A percentile compares a stretch with the other conserved stretches of the same genome.
Conservation (phyloP, 2,113 vertebrate genomes). For the Bostrychus sinensis region DNA sequence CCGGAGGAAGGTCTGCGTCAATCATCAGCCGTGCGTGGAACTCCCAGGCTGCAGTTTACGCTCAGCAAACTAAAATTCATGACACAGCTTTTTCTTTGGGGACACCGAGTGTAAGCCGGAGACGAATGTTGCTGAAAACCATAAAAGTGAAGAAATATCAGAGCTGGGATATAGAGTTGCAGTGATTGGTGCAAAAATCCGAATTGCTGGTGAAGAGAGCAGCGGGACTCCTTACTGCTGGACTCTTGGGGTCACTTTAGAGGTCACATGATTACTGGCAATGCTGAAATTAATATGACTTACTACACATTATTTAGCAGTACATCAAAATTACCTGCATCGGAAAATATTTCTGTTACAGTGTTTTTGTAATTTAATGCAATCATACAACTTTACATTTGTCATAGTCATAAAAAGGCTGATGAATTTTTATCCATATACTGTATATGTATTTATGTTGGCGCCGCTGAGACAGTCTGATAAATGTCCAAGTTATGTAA, state of each 20-base stretch:
- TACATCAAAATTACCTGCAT: constrained; percentile 1
- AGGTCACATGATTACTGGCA: neutral
- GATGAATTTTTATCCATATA: constrained; percentile 4
- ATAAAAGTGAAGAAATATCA: constrained; percentile 9
- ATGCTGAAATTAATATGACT: neutral
- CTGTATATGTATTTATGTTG: neutral
- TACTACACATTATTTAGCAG: too few relatives aligned
- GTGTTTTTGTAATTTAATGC: neutral
- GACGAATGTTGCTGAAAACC: constrained; percentile 1
- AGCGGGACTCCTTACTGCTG: neutral
- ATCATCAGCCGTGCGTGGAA: constrained; percentile 40
- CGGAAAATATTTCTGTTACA: neutral
- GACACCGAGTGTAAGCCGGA: neutral
- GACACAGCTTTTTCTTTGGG: constrained; percentile 21
- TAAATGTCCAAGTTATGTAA: neutral
- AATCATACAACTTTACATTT: neutral
- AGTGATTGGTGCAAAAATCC: constrained; percentile 9
- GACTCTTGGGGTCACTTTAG: neutral
- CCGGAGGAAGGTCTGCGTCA: constrained; percentile 58
- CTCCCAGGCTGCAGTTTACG: constrained; percentile 40
- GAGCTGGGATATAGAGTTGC: constrained; percentile 3
- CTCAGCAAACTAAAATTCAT: constrained; percentile 25
- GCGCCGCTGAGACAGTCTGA: neutral
- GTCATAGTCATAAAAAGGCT: neutral
- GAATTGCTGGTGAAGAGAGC: neutral